Conservation (phyloP, 2,888 invertebrate genomes). For the Drosophila helvetica region DNA sequence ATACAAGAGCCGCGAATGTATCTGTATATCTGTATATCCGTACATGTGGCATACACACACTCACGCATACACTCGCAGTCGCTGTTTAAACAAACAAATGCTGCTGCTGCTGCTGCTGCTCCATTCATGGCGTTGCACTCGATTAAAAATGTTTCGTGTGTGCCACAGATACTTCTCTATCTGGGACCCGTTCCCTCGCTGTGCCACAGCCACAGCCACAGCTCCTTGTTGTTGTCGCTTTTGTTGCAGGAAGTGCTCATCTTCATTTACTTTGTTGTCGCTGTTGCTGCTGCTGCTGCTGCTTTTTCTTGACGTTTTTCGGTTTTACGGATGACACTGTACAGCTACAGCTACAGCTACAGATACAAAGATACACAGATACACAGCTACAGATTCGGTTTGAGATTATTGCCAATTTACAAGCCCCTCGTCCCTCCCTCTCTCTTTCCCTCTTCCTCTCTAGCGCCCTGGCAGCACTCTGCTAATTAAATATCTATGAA, state of each 20-base stretch:
- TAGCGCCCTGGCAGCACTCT: slow-evolving; percentile 41
- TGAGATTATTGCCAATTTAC: slow-evolving; percentile 73
- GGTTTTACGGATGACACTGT: slow-evolving; percentile 47
- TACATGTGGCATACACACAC: not conserved
- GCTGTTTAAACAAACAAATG: slow-evolving; percentile 37
- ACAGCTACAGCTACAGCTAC: slow-evolving; percentile 7
- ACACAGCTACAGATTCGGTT: slow-evolving; percentile 24
- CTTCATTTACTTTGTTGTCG: slow-evolving; percentile 75
- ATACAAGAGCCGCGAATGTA: slow-evolving; percentile 56
- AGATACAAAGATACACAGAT: not conserved
- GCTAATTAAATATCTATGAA: slow-evolving; percentile 81
- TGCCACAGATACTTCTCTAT: slow-evolving; percentile 11
- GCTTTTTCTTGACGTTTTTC: slow-evolving; percentile 50
- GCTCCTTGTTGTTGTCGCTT: slow-evolving; percentile 59
- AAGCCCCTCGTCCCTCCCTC: slow-evolving; percentile 19
- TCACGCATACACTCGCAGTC: not conserved
- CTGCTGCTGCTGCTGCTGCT: slow-evolving; percentile 48
- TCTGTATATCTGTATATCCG: not conserved
- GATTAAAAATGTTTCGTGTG: slow-evolving; percentile 75
- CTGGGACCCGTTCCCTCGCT: too few species aligned
- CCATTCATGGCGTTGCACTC: slow-evolving; percentile 79
- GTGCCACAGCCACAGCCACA: not conserved
- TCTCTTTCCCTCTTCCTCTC: slow-evolving; percentile 16
- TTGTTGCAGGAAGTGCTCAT: slow-evolving; percentile 80
- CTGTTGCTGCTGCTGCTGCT: slow-evolving; percentile 27